Conservation (phyloP, 2,888 invertebrate genomes). For the Carcina quercana region DNA sequence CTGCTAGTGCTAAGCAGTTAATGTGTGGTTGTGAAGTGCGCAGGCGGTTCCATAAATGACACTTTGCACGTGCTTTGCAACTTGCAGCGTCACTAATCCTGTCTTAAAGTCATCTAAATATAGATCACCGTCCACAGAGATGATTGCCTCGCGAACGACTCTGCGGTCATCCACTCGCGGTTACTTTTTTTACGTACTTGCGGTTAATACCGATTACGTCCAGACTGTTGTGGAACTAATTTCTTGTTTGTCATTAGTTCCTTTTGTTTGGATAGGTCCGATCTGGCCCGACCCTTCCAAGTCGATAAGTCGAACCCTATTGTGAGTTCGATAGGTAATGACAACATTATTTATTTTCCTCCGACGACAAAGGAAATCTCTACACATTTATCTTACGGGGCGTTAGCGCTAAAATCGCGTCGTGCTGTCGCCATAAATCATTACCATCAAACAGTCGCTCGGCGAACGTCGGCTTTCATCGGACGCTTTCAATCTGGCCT, state of each 20-base stretch:
- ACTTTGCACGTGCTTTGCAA: slow-evolving; percentile 49
- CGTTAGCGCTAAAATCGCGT: slow-evolving; percentile 61
- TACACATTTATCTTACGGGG: slow-evolving; percentile 61
- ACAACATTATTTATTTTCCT: slow-evolving; percentile 42
- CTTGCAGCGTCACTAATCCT: slow-evolving; percentile 49
- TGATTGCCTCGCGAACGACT: slow-evolving; percentile 48
- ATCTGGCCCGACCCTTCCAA: slow-evolving; percentile 12
- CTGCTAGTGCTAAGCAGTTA: too few species aligned
- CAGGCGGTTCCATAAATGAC: slow-evolving; percentile 26
- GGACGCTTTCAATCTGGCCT: slow-evolving; percentile 67
- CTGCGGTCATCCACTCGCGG: slow-evolving; percentile 50
- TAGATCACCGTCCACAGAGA: slow-evolving; percentile 48
- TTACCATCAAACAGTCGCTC: slow-evolving; percentile 61
- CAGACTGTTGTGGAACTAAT: slow-evolving; percentile 17
- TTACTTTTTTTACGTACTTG: slow-evolving; percentile 55
- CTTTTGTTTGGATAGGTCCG: slow-evolving; percentile 12
- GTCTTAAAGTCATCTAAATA: slow-evolving; percentile 50
- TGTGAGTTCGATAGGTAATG: slow-evolving; percentile 22
- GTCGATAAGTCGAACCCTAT: slow-evolving; percentile 22
- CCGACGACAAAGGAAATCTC: slow-evolving; percentile 40
- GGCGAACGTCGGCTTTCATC: slow-evolving; percentile 58
- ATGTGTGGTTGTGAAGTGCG: too few species aligned
- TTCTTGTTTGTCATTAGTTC: slow-evolving; percentile 21
- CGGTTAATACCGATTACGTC: slow-evolving; percentile 42
- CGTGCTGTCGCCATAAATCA: slow-evolving; percentile 67